Conservation (phyloP, 2,888 invertebrate genomes). For the Adelognathus sp. region DNA sequence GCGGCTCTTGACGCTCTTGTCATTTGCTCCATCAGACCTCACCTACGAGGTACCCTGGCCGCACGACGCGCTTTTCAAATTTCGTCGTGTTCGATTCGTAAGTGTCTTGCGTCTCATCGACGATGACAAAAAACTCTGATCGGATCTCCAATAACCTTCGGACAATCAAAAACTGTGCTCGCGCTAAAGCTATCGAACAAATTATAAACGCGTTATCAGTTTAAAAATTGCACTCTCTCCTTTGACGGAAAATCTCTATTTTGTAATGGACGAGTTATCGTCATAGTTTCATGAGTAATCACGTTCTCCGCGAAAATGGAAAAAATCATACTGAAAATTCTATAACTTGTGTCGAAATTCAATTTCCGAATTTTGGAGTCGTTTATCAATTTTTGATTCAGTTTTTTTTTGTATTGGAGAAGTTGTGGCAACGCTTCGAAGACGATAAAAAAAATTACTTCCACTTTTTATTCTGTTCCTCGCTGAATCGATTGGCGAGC, state of each 20-base stretch:
- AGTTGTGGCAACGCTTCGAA: not conserved
- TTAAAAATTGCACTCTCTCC: not conserved
- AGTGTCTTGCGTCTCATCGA: not conserved
- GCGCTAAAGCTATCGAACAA: not conserved
- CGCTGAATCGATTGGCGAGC: no score
- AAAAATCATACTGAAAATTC: not conserved
- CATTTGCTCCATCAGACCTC: conserved; percentile 55
- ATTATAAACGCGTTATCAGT: not conserved
- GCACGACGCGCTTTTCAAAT: conserved; percentile 1
- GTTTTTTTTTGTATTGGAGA: not conserved
- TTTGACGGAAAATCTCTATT: no score
- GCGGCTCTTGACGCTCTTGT: conserved; percentile 31
- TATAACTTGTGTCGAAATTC: not conserved
- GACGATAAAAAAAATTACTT: not conserved
- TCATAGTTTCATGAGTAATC: not conserved
- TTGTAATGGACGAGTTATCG: not conserved
- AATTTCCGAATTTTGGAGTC: not conserved
- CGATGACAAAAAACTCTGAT: conserved; percentile 1
- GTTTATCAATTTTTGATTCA: not conserved
- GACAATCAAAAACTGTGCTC: not conserved
- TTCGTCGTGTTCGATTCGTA: conserved; percentile 14
- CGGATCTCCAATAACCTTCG: not conserved
- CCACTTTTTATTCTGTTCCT: not conserved
- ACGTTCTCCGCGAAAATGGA: not conserved
- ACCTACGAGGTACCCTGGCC: conserved; percentile 38